phyloP scores from a whole-genome alignment of 1,140 invertebrate species.

The Hycleus cichorii region DNA sequence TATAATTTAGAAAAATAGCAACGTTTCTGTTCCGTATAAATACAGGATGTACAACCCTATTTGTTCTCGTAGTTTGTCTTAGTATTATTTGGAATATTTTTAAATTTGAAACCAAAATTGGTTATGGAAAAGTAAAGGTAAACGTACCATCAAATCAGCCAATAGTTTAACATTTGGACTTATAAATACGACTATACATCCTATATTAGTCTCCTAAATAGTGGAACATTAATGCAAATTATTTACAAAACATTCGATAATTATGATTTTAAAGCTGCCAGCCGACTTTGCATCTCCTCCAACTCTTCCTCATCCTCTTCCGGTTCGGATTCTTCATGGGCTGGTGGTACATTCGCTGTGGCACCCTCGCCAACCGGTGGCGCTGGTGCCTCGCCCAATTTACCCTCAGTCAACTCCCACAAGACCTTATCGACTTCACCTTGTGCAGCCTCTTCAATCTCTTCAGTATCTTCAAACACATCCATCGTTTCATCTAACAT shows the following conservation, averaged over 20 bases:
- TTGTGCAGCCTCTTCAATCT: slow-evolving; percentile 83
- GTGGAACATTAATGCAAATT: background rate
- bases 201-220: too few relatives aligned
- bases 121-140: too few relatives aligned
- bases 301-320: slow-evolving; percentile 73
- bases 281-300: slow-evolving; percentile 75
- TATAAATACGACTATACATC: too few relatives aligned
- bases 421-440: slow-evolving; percentile 49
- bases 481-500: slow-evolving; percentile 99
- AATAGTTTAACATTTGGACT: too few relatives aligned
- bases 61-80: too few relatives aligned
- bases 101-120: too few relatives aligned
- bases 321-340: slow-evolving; percentile 43
- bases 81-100: too few relatives aligned
- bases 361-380: slow-evolving; percentile 56
- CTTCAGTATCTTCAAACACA: slow-evolving; percentile 77
- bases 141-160: too few relatives aligned
- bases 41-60: too few relatives aligned
- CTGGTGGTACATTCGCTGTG: slow-evolving; percentile 43
- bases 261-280: slow-evolving; percentile 77
- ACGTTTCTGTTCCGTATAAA: too few relatives aligned
- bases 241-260: background rate
- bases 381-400: slow-evolving; percentile 81
- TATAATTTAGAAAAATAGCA: background rate
- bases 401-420: slow-evolving; percentile 91